These are phyloP conservation scores for Paramisgurnus dabryanus DNA, from an alignment of 2,113 vertebrate genomes.

Conservation along the genomic window DNA sequence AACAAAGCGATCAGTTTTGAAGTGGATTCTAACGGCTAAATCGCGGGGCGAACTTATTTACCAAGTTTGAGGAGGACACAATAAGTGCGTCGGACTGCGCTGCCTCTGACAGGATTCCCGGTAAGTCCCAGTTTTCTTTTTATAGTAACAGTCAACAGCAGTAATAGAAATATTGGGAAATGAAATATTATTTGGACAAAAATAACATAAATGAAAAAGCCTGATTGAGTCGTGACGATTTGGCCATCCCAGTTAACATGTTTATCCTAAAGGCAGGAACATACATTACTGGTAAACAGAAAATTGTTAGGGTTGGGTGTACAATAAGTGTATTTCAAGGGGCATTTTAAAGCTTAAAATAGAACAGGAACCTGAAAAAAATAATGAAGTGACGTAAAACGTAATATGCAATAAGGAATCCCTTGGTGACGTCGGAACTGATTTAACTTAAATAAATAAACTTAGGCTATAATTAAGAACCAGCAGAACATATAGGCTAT, in stretches of 20 bases:
- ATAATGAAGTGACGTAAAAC: not conserved
- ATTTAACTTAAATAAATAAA: constrained; percentile 1
- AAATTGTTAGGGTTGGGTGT: not conserved
- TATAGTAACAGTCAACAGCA: constrained; percentile 18
- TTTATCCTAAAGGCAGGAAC: not conserved
- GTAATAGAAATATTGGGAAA: constrained; percentile 1
- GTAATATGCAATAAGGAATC: not conserved
- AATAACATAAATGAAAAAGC: not conserved
- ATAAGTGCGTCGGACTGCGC: constrained; percentile 45
- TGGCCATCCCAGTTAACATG: not conserved
- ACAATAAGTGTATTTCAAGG: not conserved
- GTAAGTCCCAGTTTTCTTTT: constrained; percentile 55
- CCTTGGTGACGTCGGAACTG: constrained; percentile 40
- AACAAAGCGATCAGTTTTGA: constrained; percentile 1
- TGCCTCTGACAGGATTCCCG: constrained; percentile 47
- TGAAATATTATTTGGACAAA: not conserved
- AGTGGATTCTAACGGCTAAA: constrained; percentile 20
- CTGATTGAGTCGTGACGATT: not conserved
- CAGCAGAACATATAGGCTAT: too few relatives aligned
- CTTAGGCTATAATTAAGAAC: not conserved
- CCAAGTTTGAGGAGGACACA: constrained; percentile 41
- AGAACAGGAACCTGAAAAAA: not conserved
- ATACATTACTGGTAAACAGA: not conserved
- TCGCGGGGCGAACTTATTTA: constrained; percentile 16
- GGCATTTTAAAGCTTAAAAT: not conserved